Evolutionary conservation across 2,888 invertebrate genomes (phyloP), one percentile per base, ranked within the genome.

Genomic region (Heteromyza rotundicornis): DNA sequence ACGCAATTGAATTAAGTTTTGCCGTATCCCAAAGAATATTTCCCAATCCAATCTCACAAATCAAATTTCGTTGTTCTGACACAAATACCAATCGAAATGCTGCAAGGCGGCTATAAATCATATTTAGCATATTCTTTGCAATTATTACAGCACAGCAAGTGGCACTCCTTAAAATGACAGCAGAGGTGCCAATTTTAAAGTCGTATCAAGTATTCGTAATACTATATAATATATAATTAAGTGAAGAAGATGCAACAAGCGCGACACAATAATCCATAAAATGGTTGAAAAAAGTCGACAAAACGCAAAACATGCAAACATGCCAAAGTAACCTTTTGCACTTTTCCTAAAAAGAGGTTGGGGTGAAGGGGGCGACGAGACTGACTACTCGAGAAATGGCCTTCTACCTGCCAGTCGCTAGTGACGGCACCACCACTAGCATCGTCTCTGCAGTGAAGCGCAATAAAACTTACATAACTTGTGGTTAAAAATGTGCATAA

Each of bases 51-150:
- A n/a, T n/a, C n/a, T n/a, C n/a, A n/a, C n/a, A n/a, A n/a, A n/a
- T n/a, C n/a, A n/a, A n/a, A n/a, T n/a, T n/a, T n/a, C n/a, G n/a
- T n/a, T 62, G 32, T 64, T 70, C 76, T 75, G 74, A 76, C 78
- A 74, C 76, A 74, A 74, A 74, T 77, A 76, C 78, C 74, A 77
- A n/a, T 75, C 76, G 71, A 74, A 77, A 74, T 77, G 76, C 77
- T 77, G 74, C 71, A 73, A 68, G 77, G 77, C 76, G 75, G n/a
- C n/a, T 75, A 77, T 74, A 77, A 77, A 74, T 74, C 77, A 75
- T 19, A 32, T 32, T 32, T 32, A 32, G 12, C 32, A 32, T 12
- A 32, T 12, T 47, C n/a, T 50, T 20, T 50, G 20, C 7, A 20
- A 22, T 17, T 19, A 50, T 1, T 16, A n/a, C 23, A n/a, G n/a